Evolutionary conservation across 2,888 invertebrate genomes (phyloP).

Genomic region (Mellilla xanthometata): DNA sequence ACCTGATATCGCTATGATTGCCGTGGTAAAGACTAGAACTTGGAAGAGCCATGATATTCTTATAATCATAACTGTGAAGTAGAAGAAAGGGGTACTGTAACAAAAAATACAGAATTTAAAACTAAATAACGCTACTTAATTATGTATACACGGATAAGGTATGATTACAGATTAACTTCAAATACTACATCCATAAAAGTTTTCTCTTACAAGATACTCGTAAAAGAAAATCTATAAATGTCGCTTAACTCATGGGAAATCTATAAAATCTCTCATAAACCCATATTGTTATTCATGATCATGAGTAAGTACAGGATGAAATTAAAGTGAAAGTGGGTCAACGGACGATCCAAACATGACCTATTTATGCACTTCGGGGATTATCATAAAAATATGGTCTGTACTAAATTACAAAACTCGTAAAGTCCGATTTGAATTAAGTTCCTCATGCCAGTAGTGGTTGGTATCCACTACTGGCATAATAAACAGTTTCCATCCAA

Average conservation of each 20-base stretch:
- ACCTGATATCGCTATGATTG: slow-evolving; percentile 58
- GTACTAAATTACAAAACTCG: slow-evolving; percentile 27
- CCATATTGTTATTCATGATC: slow-evolving; percentile 7
- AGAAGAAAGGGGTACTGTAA: slow-evolving; percentile 56
- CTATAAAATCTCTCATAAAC: slow-evolving; percentile 18
- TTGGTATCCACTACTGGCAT: no score
- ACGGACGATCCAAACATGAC: slow-evolving; percentile 38
- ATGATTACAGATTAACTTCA: not conserved
- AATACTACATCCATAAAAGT: slow-evolving; percentile 3
- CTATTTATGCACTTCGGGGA: slow-evolving; percentile 35
- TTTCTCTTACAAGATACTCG: slow-evolving; percentile 2
- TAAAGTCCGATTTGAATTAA: slow-evolving; percentile 22
- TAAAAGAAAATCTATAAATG: slow-evolving; percentile 6
- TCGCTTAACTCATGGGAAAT: slow-evolving; percentile 1
- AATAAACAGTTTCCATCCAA: slow-evolving; percentile 6
- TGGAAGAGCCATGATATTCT: slow-evolving; percentile 69
- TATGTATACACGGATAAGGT: not conserved
- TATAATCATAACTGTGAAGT: slow-evolving; percentile 64
- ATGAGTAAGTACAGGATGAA: slow-evolving; percentile 23
- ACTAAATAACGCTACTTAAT: no score
- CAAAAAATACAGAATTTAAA: slow-evolving; percentile 33
- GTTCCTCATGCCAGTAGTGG: slow-evolving; percentile 1
- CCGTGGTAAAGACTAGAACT: slow-evolving; percentile 36
- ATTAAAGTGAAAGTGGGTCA: slow-evolving; percentile 61
- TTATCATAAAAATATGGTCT: slow-evolving; percentile 32